These are phyloP conservation scores for Zhuqinia jingwanae DNA, from an alignment of 2,888 invertebrate genomes.

Conservation along the genomic window DNA sequence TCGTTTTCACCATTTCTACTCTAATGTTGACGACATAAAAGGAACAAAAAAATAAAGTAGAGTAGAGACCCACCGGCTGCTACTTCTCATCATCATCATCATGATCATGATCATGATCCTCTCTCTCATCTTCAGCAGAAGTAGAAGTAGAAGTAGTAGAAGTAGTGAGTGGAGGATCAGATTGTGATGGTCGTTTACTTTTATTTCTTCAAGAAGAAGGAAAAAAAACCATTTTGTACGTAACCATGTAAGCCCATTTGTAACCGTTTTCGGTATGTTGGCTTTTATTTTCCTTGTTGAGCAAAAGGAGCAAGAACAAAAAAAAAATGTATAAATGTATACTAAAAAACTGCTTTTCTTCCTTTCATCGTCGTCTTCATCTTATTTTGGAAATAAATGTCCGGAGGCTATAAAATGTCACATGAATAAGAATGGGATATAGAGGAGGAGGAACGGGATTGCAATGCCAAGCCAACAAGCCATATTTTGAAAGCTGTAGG, in stretches of 20 bases:
- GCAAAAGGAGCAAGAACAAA: neutral
- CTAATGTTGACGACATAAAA: too few relatives aligned
- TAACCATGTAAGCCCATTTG: conserved; percentile 49
- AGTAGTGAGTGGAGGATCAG: too few relatives aligned
- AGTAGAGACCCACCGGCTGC: conserved; percentile 61
- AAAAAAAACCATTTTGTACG: conserved; percentile 25
- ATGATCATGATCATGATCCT: too few relatives aligned
- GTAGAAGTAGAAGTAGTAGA: conserved; percentile 11
- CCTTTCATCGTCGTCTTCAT: conserved; percentile 8
- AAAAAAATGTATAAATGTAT: neutral
- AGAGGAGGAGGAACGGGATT: neutral
- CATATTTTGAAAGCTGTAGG: too few relatives aligned
- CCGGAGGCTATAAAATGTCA: conserved; percentile 39
- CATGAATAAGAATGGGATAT: neutral
- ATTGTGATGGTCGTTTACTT: conserved; percentile 15
- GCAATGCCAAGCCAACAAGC: neutral
- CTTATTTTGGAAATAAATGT: conserved; percentile 55
- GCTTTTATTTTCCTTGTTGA: neutral
- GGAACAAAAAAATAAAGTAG: neutral
- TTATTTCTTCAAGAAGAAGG: conserved; percentile 9
- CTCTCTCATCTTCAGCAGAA: neutral
- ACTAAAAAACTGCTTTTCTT: conserved; percentile 36
- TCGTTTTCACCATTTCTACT: too few relatives aligned
- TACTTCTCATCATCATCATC: conserved; percentile 10
- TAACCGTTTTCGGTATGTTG: conserved; percentile 60